A percentile compares a stretch with the other conserved stretches of the same genome.
Conservation (phyloP, 2,797 vertebrate genomes). For the Liasis olivaceus region DNA sequence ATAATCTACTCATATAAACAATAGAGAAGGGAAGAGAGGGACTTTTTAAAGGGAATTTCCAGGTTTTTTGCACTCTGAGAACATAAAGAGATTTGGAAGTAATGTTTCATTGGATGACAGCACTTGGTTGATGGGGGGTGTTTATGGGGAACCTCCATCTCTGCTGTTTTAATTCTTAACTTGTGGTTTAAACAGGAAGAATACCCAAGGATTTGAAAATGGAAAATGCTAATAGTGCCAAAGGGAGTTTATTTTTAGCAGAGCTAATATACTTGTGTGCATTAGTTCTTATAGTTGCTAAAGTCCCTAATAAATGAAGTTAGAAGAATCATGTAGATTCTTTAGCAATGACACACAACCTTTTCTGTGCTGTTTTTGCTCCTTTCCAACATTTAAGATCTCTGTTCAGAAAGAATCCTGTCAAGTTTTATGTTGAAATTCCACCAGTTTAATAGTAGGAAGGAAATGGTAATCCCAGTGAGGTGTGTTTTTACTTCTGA, state of each 20-base stretch:
- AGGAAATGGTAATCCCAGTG: conserved; percentile 50
- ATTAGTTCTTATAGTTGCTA: conserved; percentile 43
- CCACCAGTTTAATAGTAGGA: conserved; percentile 46
- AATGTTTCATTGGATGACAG: conserved; percentile 53
- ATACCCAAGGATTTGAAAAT: conserved; percentile 55
- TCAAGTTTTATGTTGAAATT: conserved; percentile 27
- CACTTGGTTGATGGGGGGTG: conserved; percentile 31
- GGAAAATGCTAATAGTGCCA: conserved; percentile 56
- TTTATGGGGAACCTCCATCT: conserved; percentile 60
- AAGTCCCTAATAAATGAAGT: conserved; percentile 24
- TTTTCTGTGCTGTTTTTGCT: conserved; percentile 35
- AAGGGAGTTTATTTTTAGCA: conserved; percentile 44
- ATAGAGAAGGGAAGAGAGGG: conserved; percentile 56
- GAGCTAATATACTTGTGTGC: conserved; percentile 41
- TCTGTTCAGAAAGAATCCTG: conserved; percentile 27
- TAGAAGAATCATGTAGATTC: conserved; percentile 42
- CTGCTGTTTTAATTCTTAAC: conserved; percentile 56
- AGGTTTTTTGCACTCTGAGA: conserved; percentile 65
- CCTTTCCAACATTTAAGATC: conserved; percentile 21
- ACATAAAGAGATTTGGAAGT: conserved; percentile 68
- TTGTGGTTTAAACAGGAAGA: conserved; percentile 39
- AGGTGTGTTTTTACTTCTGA: conserved; percentile 44
- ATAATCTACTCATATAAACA: conserved; percentile 74
- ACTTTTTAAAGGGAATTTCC: conserved; percentile 65
- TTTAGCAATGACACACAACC: conserved; percentile 36